Evolutionary conservation across 2,888 invertebrate genomes (phyloP), one percentile per base, ranked within the genome.

Genomic region (Bombylius major): DNA sequence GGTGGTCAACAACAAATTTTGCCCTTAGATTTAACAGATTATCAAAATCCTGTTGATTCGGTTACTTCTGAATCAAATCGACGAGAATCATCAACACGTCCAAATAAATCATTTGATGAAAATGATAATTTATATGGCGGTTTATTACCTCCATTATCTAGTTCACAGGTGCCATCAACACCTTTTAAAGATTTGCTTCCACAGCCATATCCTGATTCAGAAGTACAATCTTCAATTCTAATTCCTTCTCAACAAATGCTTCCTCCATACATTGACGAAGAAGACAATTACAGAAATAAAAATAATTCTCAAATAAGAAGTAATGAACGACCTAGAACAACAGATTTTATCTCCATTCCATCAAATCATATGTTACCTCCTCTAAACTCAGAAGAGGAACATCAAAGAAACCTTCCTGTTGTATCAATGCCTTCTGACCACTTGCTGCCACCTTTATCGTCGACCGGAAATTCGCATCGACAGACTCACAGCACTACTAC

Each of bases 71-170:
- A 11, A 11, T 42, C 12, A 3, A 11, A 5, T 42, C 11, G 8
- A 7, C 34, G 8, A 36, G 8, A 36, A 36, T 36, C 34, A 36
- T 5, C 8, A 36, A 36, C 34, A 8, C 5, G 8, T 36, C 23
- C 23, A 23, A 8, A 36, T 8, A 42, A 47, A 31, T 13, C 47
- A 50, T 45, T 50, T 23, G 39, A 53, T 44, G 58, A 61, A 49
- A 54, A 52, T 11, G 56, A 58, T 5, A 63, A 63, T 53, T 61
- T 62, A 31, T 62, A 60, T 51, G 61, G 61, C 32, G 62, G 65
- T 0, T 48, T 65, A 7, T 61, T 62, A 32, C 65, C 66, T 7
- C 64, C 68, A 1, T 48, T 51, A n/a, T 48, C 53, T 6, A 53
- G 23, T 51, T 50, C 47, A 50, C 33, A 55, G 55, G 33, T 52